Percentiles rank a stretch among this genome's conserved stretches.
Conservation (phyloP, 1,140 invertebrate species). For the Meloidogyne exigua region DNA sequence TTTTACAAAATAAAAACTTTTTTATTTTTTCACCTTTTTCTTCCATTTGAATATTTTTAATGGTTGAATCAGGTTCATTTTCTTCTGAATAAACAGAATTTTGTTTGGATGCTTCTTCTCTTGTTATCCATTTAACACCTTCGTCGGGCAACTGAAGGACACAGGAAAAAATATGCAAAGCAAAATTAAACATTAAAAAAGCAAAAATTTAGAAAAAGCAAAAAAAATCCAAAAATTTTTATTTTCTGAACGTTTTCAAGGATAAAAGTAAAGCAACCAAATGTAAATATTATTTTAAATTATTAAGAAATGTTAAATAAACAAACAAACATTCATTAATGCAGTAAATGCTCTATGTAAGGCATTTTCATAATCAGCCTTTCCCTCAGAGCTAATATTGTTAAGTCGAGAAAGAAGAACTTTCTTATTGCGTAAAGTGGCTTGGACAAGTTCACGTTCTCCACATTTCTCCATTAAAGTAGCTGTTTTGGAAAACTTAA, state of each 20-base stretch:
- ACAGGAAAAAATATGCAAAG: not conserved
- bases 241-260: not conserved
- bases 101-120: conserved; percentile 48
- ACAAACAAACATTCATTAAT: conserved; percentile 71
- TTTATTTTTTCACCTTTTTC: conserved; percentile 47
- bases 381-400: conserved; percentile 78
- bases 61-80: conserved; percentile 21
- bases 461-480: conserved; percentile 64
- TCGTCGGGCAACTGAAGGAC: conserved; percentile 34
- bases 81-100: not conserved
- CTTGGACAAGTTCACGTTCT: conserved; percentile 65
- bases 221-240: not conserved
- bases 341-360: conserved; percentile 85
- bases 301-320: not conserved
- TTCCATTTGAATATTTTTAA: conserved; percentile 47
- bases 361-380: conserved; percentile 89
- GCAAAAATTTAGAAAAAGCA: conserved; percentile 15
- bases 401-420: conserved; percentile 77
- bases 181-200: conserved; percentile 8
- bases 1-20: not conserved
- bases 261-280: not conserved
- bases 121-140: conserved; percentile 43
- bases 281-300: not conserved
- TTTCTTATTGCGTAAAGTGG: conserved; percentile 66
- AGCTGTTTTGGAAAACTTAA: conserved; percentile 65